Percentiles rank a stretch among this genome's conserved stretches.
Conservation (phyloP, 1,140 invertebrate genomes). For the Bombus affinis region DNA sequence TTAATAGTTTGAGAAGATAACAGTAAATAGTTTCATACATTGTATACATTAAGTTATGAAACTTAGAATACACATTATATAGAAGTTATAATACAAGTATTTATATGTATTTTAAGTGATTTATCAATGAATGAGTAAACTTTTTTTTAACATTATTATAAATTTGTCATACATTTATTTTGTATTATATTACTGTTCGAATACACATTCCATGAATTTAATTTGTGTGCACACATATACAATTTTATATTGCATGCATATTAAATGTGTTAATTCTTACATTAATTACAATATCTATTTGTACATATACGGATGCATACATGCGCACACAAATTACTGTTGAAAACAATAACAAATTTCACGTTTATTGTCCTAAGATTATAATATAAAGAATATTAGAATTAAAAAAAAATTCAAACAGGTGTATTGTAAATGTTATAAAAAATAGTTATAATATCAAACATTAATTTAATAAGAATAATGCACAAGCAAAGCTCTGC, state of each 20-base stretch:
- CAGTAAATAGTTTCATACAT: slow-evolving; percentile 8
- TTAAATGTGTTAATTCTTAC: slow-evolving; percentile 52
- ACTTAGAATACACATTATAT: slow-evolving; percentile 26
- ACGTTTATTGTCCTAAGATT: slow-evolving; percentile 32
- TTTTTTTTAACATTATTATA: slow-evolving; percentile 31
- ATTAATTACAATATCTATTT: slow-evolving; percentile 56
- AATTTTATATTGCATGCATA: slow-evolving; percentile 45
- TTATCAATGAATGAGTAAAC: slow-evolving; percentile 18
- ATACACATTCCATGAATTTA: slow-evolving; percentile 36
- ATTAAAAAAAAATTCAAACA: not conserved
- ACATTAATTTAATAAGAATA: not conserved
- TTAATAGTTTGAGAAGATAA: slow-evolving; percentile 24
- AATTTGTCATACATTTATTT: slow-evolving; percentile 18
- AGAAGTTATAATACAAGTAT: slow-evolving; percentile 27
- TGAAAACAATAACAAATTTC: slow-evolving; percentile 30
- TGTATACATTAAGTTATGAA: slow-evolving; percentile 10
- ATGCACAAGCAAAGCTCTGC: too few relatives aligned
- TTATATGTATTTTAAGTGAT: slow-evolving; percentile 34
- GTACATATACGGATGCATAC: slow-evolving; percentile 43
- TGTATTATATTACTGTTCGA: slow-evolving; percentile 26
- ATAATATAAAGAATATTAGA: not conserved
- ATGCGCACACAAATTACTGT: slow-evolving; percentile 34
- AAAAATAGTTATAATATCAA: not conserved
- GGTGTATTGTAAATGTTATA: not conserved
- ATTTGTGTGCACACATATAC: slow-evolving; percentile 47